Percentiles rank a stretch among this genome's conserved stretches.
phyloP scores from a whole-genome alignment of 2,797 vertebrate species.

The Borostomias antarcticus region DNA sequence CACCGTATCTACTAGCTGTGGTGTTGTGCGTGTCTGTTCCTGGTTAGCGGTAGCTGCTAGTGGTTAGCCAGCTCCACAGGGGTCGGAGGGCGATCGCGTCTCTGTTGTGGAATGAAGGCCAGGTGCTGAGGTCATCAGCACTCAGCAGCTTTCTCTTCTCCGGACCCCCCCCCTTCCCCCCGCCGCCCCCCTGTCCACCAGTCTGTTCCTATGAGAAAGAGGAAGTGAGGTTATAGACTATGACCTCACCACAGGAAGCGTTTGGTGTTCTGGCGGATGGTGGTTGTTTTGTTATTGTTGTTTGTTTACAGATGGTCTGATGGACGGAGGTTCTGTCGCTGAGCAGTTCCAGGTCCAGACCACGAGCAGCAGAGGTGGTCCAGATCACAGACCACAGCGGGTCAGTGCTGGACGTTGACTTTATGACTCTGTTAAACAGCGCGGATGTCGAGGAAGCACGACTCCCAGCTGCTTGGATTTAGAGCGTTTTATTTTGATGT shows the following conservation, averaged over 20 bases:
- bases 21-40: conserved; percentile 44
- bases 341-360: too few species aligned
- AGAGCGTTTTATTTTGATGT: conserved; percentile 76
- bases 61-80: conserved; percentile 50
- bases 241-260: conserved; percentile 71
- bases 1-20: neutral
- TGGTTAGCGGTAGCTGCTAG: conserved; percentile 51
- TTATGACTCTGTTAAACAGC: neutral
- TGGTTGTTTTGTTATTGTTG: conserved; percentile 6
- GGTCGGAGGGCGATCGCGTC: conserved; percentile 63
- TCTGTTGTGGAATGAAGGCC: conserved; percentile 59
- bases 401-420: too few species aligned
- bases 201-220: conserved; percentile 72
- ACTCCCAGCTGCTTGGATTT: conserved; percentile 39
- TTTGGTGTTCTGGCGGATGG: conserved; percentile 36
- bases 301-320: conserved; percentile 34
- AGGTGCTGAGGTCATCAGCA: conserved; percentile 40
- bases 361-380: too few species aligned
- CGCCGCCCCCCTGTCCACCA: too few species aligned
- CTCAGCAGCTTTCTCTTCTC: conserved; percentile 40
- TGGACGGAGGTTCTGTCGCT: neutral
- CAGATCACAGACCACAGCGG: too few species aligned
- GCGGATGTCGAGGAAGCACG: neutral
- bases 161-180: conserved; percentile 16
- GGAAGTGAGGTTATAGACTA: conserved; percentile 68